These are phyloP conservation scores for Eueremaeus valkanovi DNA, from an alignment of 2,888 invertebrate genomes.

Conservation along the genomic window DNA sequence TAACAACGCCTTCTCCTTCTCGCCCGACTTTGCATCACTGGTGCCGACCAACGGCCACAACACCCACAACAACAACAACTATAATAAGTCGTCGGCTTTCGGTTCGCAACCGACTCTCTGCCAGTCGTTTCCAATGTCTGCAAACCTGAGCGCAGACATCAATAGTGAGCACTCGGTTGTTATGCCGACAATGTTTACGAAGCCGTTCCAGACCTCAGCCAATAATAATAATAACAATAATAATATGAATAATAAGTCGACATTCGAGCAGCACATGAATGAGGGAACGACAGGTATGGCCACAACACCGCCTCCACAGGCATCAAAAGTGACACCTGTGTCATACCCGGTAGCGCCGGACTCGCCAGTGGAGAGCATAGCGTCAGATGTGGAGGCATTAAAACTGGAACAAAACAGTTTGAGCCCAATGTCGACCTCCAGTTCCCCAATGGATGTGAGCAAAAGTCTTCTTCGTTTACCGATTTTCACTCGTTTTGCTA, in stretches of 20 bases:
- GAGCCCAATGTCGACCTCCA: constrained; percentile 37
- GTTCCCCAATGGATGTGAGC: constrained; percentile 44
- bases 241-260: too few species aligned
- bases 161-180: constrained; percentile 3
- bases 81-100: constrained; percentile 18
- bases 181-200: not conserved
- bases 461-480: constrained; percentile 44
- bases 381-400: constrained; percentile 45
- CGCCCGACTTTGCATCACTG: constrained; percentile 45
- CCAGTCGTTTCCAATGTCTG: constrained; percentile 6
- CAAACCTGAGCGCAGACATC: not conserved
- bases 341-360: constrained; percentile 42
- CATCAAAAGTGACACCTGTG: constrained; percentile 14
- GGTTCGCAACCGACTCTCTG: constrained; percentile 40
- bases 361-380: constrained; percentile 46
- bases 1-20: constrained; percentile 43
- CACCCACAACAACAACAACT: too few species aligned
- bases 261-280: constrained; percentile 11
- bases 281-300: constrained; percentile 1
- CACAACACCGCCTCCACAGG: constrained; percentile 15
- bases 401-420: constrained; percentile 40
- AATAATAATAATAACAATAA: too few species aligned
- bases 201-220: not conserved
- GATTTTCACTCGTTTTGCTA: constrained; percentile 49
- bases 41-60: constrained; percentile 43